Conservation (phyloP, 2,888 invertebrate species). For the Ectropis crepuscularia region DNA sequence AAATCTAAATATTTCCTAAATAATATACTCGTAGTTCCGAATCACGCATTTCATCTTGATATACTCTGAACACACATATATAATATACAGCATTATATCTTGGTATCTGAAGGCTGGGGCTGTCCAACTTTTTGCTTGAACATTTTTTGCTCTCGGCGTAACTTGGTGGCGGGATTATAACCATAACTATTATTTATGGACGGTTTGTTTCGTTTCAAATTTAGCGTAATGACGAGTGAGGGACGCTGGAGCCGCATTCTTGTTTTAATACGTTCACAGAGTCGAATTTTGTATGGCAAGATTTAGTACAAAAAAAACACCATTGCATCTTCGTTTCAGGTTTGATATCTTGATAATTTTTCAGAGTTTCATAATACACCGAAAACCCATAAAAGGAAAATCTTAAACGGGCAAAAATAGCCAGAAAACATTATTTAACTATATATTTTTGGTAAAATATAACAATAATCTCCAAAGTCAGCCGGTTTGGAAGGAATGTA, state of each 20-base stretch:
- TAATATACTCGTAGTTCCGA: slow-evolving; percentile 6
- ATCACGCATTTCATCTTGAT: slow-evolving; percentile 5
- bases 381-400: no score
- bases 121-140: slow-evolving; percentile 54
- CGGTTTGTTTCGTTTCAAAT: slow-evolving; percentile 74
- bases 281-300: slow-evolving; percentile 23
- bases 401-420: no score
- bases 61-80: slow-evolving; percentile 2
- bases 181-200: slow-evolving; percentile 75
- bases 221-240: slow-evolving; percentile 68
- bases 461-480: no score
- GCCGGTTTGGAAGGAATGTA: no score
- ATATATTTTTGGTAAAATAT: no score
- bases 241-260: slow-evolving; percentile 38
- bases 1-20: neutral
- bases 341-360: no score
- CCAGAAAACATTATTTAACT: no score
- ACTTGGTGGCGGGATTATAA: slow-evolving; percentile 70
- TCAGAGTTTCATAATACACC: no score
- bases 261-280: slow-evolving; percentile 34
- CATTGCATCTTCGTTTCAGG: no score
- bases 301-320: no score
- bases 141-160: slow-evolving; percentile 64
- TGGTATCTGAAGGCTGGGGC: slow-evolving; percentile 32
- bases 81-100: slow-evolving; percentile 2